Base-by-base conservation (phyloP, 2,797 vertebrate genomes). In the Fringilla coelebs region DNA sequence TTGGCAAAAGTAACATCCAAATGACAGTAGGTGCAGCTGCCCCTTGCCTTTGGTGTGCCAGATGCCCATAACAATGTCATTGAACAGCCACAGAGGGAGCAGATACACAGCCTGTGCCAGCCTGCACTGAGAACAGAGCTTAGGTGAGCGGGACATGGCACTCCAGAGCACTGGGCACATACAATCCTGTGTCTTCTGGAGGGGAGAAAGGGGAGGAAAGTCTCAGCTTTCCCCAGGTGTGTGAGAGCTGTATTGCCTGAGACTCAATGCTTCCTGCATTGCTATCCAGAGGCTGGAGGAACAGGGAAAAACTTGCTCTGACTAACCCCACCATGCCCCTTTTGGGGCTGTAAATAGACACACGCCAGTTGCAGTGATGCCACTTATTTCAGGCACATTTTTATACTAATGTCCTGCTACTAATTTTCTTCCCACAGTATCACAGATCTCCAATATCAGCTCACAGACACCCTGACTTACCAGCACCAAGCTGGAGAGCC, bases 1-100 rank as follows among this genome's bases (percentile, higher is more conserved):
- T 34, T 41, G 43, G 77, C 43, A 72, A 86, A 90, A 72, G 16
- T 4, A 43, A 7, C 32, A 29, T 22, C 49, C 70, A 41, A 41
- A 74, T 0, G 0, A 34, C 1, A 6, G 24, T 9, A 29, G 34
- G 55, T 28, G 41, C 29, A 66, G 13, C 40, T 88, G 70, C 2
- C 31, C 58, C 28, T 55, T 82, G 40, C 52, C n/a, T 89, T 89
- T 63, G 41, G 10, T 10, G n/a, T 63, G 52, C 43, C 72, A 63
- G 29, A 55, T 38, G n/a, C 32, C 68, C 55, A 22, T 2, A 19
- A 2, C 34, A 49, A 3, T 31, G 17, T 28, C 22, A 6, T 34
- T 74, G 61, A n/a, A 36, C 24, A 68, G 46, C 21, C 3, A 4
- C 20, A 34, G 65, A 40, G 13, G 6, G 32, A 80, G 15, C 12